These are phyloP conservation scores for Periophthalmodon schlosseri DNA, from an alignment of 2,113 vertebrate genomes.

Conservation along the genomic window DNA sequence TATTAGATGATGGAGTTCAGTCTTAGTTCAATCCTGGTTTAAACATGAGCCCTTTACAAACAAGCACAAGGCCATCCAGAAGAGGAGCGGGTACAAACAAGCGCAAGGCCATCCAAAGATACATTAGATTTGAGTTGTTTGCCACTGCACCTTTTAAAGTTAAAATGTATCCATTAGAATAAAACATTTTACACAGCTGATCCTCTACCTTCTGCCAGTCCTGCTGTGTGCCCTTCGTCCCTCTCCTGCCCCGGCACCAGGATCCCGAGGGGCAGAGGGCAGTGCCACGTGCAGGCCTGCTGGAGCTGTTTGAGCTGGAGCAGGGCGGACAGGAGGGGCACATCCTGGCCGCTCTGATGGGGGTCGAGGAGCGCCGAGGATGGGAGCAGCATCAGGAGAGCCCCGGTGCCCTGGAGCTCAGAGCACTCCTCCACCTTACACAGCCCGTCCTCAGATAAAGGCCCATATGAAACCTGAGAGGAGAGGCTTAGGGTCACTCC, in stretches of 20 bases:
- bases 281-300: slow-evolving; percentile 85
- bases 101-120: no score
- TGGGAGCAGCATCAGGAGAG: slow-evolving; percentile 86
- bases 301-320: slow-evolving; percentile 91
- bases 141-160: no score
- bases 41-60: no score
- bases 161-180: no score
- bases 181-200: not conserved
- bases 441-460: slow-evolving; percentile 74
- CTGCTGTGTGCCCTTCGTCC: slow-evolving; percentile 10
- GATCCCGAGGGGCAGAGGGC: slow-evolving; percentile 82
- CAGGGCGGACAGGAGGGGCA: slow-evolving; percentile 86
- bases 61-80: no score
- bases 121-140: no score
- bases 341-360: slow-evolving; percentile 69
- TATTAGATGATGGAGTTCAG: no score
- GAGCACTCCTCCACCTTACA: slow-evolving; percentile 76
- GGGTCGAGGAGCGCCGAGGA: slow-evolving; percentile 37
- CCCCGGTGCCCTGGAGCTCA: slow-evolving; percentile 85
- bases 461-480: slow-evolving; percentile 80
- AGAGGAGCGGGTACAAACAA: no score
- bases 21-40: no score
- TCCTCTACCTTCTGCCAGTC: slow-evolving; percentile 66
- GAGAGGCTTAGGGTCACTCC: not conserved
- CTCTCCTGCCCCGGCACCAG: slow-evolving; percentile 75